Evolutionary conservation across 1,140 invertebrate species (phyloP).

Genomic region (Hesperophylax magnus): DNA sequence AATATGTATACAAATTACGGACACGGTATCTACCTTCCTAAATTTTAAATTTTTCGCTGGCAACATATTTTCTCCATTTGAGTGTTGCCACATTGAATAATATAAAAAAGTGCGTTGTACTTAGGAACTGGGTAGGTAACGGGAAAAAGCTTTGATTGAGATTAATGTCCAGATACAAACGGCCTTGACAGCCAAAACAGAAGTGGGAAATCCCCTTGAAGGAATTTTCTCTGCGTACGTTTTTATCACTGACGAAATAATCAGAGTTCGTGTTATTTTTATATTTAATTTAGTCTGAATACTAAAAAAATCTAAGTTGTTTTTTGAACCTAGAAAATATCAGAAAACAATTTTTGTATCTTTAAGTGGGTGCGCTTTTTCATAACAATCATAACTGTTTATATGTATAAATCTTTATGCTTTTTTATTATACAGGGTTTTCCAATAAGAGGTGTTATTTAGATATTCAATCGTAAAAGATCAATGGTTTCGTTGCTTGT

Average conservation of each 20-base stretch:
- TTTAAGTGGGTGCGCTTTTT: too few species aligned
- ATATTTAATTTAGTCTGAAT: too few species aligned
- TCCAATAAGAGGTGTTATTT: too few species aligned
- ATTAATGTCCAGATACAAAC: neutral
- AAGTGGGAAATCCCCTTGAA: slow-evolving; percentile 1
- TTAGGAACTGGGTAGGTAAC: neutral
- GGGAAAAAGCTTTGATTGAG: neutral
- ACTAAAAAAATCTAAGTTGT: too few species aligned
- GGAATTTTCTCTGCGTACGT: slow-evolving; percentile 3
- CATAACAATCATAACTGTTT: too few species aligned
- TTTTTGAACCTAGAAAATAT: too few species aligned
- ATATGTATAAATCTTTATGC: too few species aligned
- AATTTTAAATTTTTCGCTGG: neutral
- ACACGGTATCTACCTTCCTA: neutral
- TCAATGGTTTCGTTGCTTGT: too few species aligned
- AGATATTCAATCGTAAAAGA: too few species aligned
- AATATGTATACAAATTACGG: neutral
- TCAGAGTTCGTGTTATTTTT: too few species aligned
- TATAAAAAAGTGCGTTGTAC: neutral
- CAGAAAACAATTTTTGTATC: too few species aligned
- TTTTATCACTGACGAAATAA: neutral
- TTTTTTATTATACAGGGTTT: too few species aligned
- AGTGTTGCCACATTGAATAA: slow-evolving; percentile 3
- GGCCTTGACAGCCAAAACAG: neutral
- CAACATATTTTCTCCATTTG: neutral